Base-by-base conservation (phyloP, 1,140 invertebrate genomes). In the Metopolophium dirhodum region DNA sequence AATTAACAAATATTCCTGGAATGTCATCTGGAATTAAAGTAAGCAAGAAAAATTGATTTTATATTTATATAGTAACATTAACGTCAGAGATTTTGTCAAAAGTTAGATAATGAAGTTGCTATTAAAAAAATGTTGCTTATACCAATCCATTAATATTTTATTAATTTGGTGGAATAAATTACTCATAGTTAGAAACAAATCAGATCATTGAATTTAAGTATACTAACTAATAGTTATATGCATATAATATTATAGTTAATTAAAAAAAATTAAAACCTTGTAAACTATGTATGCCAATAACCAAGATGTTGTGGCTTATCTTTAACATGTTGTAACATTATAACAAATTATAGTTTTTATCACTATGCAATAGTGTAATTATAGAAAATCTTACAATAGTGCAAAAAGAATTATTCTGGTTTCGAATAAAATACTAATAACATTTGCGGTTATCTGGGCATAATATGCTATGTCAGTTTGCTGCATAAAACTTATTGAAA, bases 1-100 rank as follows among this genome's bases (percentile, higher is more conserved):
- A 82, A 54, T 51, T 93, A 54, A 93, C 91, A 93, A 93, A 93
- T 45, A 93, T 82, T 41, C 68, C 91, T 54, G 91, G 91, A n/a
- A 41, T 93, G 11, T 85, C 91, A 30, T 37, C 91, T 9, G 91
- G 82, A 57, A 93, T 26, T 93, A 93, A 93, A 93, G 91, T 93
- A 85, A 93, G 82, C 7, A 90, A 61, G n/a, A 89, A 0, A 30
- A 83, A 37, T n/a, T 77, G 14, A n/a, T n/a, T 18, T n/a, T n/a
- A 41, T 41, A 77, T n/a, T n/a, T n/a, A 77, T 77, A 77, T n/a
- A 35, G n/a, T 77, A n/a, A 77, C 61, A 77, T 57, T 26, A 57
- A 57, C 30, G 14, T 68, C 30, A 11, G 14, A 61, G 0, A n/a
- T n/a, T 68, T 68, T 68, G 14, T n/a, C 30, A 18, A n/a, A 68